Conservation (phyloP, 2,113 vertebrate genomes). For the Eptesicus fuscus region DNA sequence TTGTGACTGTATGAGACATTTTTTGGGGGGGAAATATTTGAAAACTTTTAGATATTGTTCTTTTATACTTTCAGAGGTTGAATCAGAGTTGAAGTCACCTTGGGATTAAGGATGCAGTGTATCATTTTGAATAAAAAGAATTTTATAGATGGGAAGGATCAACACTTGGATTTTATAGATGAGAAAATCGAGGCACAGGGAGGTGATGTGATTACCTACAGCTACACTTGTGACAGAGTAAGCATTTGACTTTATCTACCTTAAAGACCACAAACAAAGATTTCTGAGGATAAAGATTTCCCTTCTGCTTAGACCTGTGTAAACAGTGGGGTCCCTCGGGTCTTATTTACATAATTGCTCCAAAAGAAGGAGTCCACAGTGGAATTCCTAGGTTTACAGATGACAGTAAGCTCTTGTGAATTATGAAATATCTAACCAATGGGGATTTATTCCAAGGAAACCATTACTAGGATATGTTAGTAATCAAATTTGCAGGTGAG, state of each 20-base stretch:
- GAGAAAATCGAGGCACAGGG: neutral
- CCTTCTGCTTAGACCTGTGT: constrained; percentile 38
- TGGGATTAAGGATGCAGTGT: neutral
- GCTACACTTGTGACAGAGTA: neutral
- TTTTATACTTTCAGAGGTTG: neutral
- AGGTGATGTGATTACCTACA: neutral
- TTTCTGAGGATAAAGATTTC: neutral
- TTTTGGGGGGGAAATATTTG: neutral
- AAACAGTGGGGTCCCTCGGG: constrained; percentile 57
- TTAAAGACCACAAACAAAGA: neutral
- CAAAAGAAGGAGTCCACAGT: constrained; percentile 29
- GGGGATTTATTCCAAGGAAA: constrained; percentile 54
- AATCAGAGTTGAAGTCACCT: neutral
- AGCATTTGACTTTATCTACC: neutral
- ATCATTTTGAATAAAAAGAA: constrained; percentile 14
- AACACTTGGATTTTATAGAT: neutral
- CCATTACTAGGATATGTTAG: neutral
- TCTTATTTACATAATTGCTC: constrained; percentile 69
- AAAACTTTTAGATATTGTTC: neutral
- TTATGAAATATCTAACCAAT: constrained; percentile 37
- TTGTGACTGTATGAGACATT: neutral
- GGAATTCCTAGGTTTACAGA: constrained; percentile 55
- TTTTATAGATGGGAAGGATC: neutral
- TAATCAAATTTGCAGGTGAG: constrained; percentile 34
- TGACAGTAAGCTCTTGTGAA: neutral